Evolutionary conservation across 2,113 vertebrate genomes (phyloP).

Genomic region (Haplochromis burtoni): DNA sequence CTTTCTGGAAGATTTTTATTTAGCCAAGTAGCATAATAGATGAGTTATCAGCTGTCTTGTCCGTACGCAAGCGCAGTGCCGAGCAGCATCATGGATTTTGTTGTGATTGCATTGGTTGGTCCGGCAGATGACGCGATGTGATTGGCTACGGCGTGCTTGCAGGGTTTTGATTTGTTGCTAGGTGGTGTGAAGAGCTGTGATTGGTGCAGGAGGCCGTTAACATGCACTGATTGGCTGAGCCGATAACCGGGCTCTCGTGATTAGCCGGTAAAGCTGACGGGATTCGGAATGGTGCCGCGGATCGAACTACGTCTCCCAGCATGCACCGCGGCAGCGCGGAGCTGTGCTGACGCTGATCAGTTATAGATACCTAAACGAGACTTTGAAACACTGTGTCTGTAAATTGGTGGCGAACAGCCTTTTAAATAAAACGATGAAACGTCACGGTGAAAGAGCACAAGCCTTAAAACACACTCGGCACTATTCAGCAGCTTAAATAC

Average conservation of each 20-base stretch:
- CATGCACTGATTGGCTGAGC: not conserved
- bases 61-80: conserved; percentile 78
- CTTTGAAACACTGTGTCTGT: not conserved
- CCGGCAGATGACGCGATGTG: not conserved
- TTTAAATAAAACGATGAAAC: not conserved
- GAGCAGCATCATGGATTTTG: conserved; percentile 73
- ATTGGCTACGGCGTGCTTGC: not conserved
- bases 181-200: not conserved
- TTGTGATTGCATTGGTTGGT: conserved; percentile 69
- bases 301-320: conserved; percentile 25
- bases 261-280: not conserved
- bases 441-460: not conserved
- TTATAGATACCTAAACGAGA: not conserved
- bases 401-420: not conserved
- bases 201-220: not conserved
- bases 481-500: not conserved
- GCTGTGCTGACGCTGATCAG: not conserved
- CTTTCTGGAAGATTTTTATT: conserved; percentile 80
- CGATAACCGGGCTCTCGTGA: not conserved
- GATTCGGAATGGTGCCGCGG: not conserved
- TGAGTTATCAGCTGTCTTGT: conserved; percentile 76
- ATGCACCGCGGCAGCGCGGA: not conserved
- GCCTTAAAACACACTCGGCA: not conserved
- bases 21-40: conserved; percentile 92
- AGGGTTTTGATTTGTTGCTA: conserved; percentile 15